Evolutionary conservation across 2,113 vertebrate genomes (phyloP), one percentile per base, ranked within the genome.

Genomic region (Solea solea): DNA sequence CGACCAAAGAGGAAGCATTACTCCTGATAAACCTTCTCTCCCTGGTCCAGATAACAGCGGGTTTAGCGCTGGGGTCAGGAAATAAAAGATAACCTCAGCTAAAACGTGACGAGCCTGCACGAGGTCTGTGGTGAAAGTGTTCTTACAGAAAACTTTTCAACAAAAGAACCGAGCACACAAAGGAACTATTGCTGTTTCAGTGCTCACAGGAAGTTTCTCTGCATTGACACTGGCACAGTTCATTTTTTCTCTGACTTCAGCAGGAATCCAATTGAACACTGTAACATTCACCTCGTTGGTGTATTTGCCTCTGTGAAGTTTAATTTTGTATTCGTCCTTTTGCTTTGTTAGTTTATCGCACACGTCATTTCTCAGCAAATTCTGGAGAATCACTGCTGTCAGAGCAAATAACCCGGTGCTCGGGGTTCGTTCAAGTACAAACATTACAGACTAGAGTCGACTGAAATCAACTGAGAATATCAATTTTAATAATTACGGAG

Each of bases 391-490:
- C 16, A 44, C 2, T 42, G 58, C 58, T 59, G 58, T 63, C 58
- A 42, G 10, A 68, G 63, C 45, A 45, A 67, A 72, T 48, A 60
- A 54, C 16, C 13, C 25, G 49, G 0, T 25, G 50, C 15, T 55
- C 50, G 51, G 56, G 56, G 34, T 62, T 65, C 53, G 40, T 54
- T 61, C 76, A 69, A 69, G 74, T 15, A 51, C 40, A 73, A 63
- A 73, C 52, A 68, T 14, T 12, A 51, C 25, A 68, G 27, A 57
- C 11, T 48, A 45, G n/a, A 62, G 45, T 62, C 52, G 46, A 46
- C 54, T 65, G 55, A 66, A 77, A 64, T 27, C 1, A 66, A 46
- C n/a, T 4, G 52, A 48, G 63, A 53, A 1, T 59, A 27, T 27
- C 40, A 4, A n/a, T 28, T 57, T 63, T 14, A 41, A 45, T 34